These are phyloP conservation scores for Dryoscopus gambensis DNA, from an alignment of 2,113 vertebrate species.

Conservation along the genomic window DNA sequence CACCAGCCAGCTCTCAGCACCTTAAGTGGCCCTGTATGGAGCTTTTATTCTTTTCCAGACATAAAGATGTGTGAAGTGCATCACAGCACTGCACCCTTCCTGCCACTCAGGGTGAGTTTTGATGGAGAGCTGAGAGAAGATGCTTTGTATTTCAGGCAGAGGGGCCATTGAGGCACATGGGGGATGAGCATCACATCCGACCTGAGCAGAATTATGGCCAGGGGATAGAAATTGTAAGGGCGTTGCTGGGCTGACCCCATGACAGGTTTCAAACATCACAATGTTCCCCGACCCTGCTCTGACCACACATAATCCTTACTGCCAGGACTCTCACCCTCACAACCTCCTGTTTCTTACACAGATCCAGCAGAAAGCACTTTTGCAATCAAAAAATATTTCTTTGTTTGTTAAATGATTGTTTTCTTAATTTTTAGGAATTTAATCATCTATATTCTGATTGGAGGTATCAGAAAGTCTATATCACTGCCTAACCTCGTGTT, in stretches of 20 bases:
- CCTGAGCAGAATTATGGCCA: not conserved
- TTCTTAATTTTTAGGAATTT: not conserved
- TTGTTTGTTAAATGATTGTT: not conserved
- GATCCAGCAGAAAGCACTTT: not conserved
- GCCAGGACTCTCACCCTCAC: not conserved
- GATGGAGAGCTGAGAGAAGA: not conserved
- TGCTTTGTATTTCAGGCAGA: not conserved
- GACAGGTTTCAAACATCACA: not conserved
- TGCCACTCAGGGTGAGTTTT: not conserved
- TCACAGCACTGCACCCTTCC: not conserved
- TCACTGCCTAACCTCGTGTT: not conserved
- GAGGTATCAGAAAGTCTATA: conserved; percentile 2
- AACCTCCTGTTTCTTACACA: not conserved
- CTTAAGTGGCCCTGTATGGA: not conserved
- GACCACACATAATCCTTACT: not conserved
- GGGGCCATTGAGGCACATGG: not conserved
- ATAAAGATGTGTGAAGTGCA: not conserved
- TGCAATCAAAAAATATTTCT: not conserved
- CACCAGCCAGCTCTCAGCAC: not conserved
- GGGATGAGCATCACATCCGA: not conserved
- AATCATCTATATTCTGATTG: not conserved
- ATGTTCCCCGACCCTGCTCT: not conserved
- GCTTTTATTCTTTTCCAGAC: not conserved
- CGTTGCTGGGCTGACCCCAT: not conserved
- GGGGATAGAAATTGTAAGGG: not conserved